A percentile compares a stretch with the other conserved stretches of the same genome.
Conservation (phyloP, 2,113 vertebrate species). For the Rallus limicola region DNA sequence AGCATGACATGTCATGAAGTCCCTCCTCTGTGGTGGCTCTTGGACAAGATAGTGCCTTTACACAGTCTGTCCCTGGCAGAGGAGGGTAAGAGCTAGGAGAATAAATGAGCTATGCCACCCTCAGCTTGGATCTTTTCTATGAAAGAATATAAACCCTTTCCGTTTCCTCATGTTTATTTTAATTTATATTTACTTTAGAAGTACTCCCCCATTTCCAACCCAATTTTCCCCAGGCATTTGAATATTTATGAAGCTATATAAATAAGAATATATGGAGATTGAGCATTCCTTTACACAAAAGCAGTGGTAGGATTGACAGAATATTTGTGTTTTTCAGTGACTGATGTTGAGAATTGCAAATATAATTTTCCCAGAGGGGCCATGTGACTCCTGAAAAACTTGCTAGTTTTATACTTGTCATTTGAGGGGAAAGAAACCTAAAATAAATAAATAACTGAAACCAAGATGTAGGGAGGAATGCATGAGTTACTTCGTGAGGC, state of each 20-base stretch:
- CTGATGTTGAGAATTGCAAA: conserved; percentile 17
- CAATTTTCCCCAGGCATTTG: not conserved
- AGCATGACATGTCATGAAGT: not conserved
- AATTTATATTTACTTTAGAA: conserved; percentile 30
- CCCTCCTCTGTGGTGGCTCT: not conserved
- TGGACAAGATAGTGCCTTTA: not conserved
- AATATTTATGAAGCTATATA: conserved; percentile 17
- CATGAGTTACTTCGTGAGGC: not conserved
- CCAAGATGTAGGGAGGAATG: not conserved
- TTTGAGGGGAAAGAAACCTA: not conserved
- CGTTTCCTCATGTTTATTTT: not conserved
- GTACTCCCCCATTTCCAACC: not conserved
- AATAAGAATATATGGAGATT: not conserved
- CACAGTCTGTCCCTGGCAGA: not conserved
- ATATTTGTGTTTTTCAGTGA: conserved; percentile 8
- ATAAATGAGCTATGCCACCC: not conserved
- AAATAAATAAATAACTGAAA: not conserved
- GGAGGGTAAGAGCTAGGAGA: not conserved
- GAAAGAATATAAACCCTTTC: not conserved
- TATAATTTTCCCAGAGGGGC: not conserved
- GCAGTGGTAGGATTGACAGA: not conserved
- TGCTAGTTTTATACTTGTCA: not conserved
- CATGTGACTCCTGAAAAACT: not conserved
- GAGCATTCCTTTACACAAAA: not conserved
- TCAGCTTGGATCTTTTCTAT: not conserved